Base-by-base conservation (phyloP, 1,140 invertebrate genomes). In the Nylanderia fulva region DNA sequence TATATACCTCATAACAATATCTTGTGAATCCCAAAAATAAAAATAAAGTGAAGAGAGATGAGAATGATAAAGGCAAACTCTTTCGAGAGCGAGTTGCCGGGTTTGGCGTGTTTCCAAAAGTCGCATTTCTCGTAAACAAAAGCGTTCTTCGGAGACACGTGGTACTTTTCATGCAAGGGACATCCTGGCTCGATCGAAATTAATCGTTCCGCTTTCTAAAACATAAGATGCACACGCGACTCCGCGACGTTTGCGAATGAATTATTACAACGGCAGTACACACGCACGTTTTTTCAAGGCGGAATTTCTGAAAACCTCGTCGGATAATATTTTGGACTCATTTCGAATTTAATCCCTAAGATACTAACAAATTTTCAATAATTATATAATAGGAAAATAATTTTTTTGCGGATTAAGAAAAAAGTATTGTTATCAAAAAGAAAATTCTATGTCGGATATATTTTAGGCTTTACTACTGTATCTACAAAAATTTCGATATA, bases 91-190 rank as follows among this genome's bases (percentile, higher is more conserved):
- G 54, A 48, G 2, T 27, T 64, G 24, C 80, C 54, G 58, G 21
- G 60, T 85, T n/a, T 90, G 89, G 89, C 88, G 85, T 42, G 24
- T 15, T 71, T 86, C 85, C 89, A 90, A 45, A 61, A 91, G 42
- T 15, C 45, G 56, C 60, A 48, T 60, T 83, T 39, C 45, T 54
- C 39, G 66, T 88, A 85, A 63, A 80, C 79, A 87, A 86, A n/a
- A 87, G 75, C 74, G 61, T 75, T 80, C 45, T 85, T 74, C 58
- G 56, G 54, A 87, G 76, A 9, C 18, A 39, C 18, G n/a, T 13
- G 74, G 75, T 86, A 74, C 69, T 71, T 75, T 36, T 36, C 85
- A 87, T 71, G 69, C 74, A 29, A 3, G 56, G 21, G 45, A 33
- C 61, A 69, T 64, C 56, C 33, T 42, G 58, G n/a, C 45, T 69